Conservation (phyloP, 2,888 invertebrate species). For the Cyclophora punctaria region DNA sequence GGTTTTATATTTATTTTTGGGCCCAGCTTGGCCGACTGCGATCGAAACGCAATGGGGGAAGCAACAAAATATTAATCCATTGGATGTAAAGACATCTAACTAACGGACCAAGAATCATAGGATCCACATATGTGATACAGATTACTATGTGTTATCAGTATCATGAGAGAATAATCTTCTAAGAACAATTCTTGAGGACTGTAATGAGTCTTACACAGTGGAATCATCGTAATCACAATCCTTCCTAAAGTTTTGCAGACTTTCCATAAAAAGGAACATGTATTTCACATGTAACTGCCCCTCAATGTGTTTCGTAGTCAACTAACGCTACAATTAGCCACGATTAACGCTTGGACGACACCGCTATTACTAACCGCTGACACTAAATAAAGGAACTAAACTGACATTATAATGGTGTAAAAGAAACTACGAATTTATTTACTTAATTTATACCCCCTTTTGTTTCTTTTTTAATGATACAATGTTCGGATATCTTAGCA, state of each 20-base stretch:
- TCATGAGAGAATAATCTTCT: no score
- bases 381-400: background rate
- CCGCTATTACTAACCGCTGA: slow-evolving; percentile 17
- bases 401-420: background rate
- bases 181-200: no score
- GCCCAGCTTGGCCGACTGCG: slow-evolving; percentile 42
- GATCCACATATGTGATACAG: no score
- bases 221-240: no score
- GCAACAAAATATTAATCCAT: no score
- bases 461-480: background rate
- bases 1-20: slow-evolving; percentile 35
- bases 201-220: no score
- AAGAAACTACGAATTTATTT: slow-evolving; percentile 3
- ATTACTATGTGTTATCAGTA: no score
- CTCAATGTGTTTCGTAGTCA: slow-evolving; percentile 9
- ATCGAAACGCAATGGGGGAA: slow-evolving; percentile 14
- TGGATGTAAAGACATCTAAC: no score
- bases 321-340: slow-evolving; percentile 22
- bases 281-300: slow-evolving; percentile 1
- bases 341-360: slow-evolving; percentile 22
- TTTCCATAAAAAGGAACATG: no score
- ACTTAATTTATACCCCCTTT: background rate
- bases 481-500: background rate
- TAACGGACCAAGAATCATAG: no score
- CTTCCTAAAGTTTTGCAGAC: no score